Evolutionary conservation across 2,113 vertebrate genomes (phyloP).

Genomic region (Thymallus thymallus): DNA sequence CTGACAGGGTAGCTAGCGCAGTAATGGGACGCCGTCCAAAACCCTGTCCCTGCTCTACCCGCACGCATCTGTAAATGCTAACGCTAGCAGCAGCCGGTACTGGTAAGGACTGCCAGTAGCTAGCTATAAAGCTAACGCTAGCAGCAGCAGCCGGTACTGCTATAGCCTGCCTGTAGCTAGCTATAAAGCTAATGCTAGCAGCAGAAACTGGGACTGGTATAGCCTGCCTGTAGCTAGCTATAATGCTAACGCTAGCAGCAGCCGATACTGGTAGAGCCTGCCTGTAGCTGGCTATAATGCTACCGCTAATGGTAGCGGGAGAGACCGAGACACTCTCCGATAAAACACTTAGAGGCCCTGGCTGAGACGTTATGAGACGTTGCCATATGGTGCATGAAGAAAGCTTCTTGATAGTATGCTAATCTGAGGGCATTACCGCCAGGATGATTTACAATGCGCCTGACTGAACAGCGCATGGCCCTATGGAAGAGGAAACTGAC

Average conservation of each 20-base stretch:
- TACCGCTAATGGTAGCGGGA: slow-evolving; percentile 51
- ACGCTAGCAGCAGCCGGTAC: slow-evolving; percentile 38
- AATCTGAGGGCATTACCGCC: slow-evolving; percentile 67
- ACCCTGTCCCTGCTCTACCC: slow-evolving; percentile 48
- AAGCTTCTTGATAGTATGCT: slow-evolving; percentile 78
- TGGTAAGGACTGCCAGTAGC: neutral
- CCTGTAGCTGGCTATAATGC: slow-evolving; percentile 40
- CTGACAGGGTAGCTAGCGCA: slow-evolving; percentile 78
- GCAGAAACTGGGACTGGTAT: neutral
- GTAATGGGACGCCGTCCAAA: slow-evolving; percentile 75
- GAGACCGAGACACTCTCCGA: slow-evolving; percentile 51
- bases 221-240: no score
- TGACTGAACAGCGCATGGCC: slow-evolving; percentile 54
- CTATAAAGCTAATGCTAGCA: slow-evolving; percentile 50
- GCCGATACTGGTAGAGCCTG: slow-evolving; percentile 40
- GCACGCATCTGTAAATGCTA: slow-evolving; percentile 65
- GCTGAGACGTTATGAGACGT: slow-evolving; percentile 41
- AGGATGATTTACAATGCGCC: slow-evolving; percentile 72
- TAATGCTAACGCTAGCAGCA: slow-evolving; percentile 29
- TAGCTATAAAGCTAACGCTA: neutral
- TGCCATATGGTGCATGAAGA: slow-evolving; percentile 69
- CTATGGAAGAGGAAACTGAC: slow-evolving; percentile 35
- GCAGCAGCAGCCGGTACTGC: slow-evolving; percentile 42
- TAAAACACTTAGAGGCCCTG: slow-evolving; percentile 72
- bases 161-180: slow-evolving; percentile 41